phyloP scores from a whole-genome alignment of 2,888 invertebrate genomes.

The Chrysolina americana region DNA sequence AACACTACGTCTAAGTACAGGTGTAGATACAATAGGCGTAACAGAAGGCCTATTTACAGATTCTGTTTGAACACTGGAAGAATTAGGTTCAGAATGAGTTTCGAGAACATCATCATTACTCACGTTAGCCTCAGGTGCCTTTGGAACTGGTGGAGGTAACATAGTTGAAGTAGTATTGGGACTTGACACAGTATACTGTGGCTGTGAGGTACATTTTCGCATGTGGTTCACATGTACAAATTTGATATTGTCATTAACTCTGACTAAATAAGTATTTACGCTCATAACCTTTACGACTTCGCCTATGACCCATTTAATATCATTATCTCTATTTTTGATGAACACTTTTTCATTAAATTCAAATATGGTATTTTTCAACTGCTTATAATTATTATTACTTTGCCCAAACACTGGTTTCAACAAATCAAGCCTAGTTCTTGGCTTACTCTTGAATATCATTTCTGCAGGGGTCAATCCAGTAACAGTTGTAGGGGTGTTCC shows the following conservation, averaged over 20 bases:
- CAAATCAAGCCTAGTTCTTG: constrained; percentile 1
- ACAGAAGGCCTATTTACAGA: too few species aligned
- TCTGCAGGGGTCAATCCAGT: too few species aligned
- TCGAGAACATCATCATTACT: too few species aligned
- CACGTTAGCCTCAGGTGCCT: too few species aligned
- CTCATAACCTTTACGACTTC: neutral
- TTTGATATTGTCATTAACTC: constrained; percentile 17
- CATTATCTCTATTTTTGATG: too few species aligned
- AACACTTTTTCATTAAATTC: neutral
- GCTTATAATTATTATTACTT: neutral
- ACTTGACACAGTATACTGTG: neutral
- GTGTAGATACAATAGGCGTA: too few species aligned
- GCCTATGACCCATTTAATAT: constrained; percentile 2
- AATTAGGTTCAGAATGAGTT: too few species aligned
- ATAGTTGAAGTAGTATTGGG: neutral
- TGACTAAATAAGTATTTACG: constrained; percentile 1
- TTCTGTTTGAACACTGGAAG: too few species aligned
- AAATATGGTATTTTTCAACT: neutral
- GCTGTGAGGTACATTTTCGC: too few species aligned
- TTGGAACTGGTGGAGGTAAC: too few species aligned
- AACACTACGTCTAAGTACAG: too few species aligned
- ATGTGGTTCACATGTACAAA: too few species aligned
- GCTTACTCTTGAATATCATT: neutral
- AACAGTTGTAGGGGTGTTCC: neutral
- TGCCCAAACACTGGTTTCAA: neutral